Evolutionary conservation across 2,888 invertebrate species (phyloP).

Genomic region (Scrobipalpa costella): DNA sequence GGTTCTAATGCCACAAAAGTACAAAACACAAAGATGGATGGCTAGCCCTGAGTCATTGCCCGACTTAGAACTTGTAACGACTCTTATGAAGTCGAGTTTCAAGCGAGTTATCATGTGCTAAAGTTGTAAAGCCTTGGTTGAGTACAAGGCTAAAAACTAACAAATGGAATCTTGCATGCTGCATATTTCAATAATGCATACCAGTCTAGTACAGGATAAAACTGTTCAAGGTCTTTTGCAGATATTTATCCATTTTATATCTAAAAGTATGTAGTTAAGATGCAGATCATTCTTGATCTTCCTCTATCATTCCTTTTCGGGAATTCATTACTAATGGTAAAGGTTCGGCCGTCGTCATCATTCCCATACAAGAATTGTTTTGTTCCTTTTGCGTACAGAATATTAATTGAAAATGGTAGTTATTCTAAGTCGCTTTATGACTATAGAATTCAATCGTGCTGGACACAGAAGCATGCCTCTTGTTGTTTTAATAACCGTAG

Average conservation of each 20-base stretch:
- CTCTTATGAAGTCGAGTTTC: neutral
- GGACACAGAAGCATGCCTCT: too few species aligned
- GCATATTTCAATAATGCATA: slow-evolving; percentile 1
- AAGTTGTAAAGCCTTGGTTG: neutral
- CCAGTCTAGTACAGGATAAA: neutral
- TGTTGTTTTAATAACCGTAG: too few species aligned
- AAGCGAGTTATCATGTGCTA: neutral
- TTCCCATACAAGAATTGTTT: neutral
- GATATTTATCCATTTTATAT: neutral
- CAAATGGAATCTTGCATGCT: neutral
- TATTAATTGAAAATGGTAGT: neutral
- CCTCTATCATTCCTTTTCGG: neutral
- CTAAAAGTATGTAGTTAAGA: neutral
- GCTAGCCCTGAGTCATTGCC: slow-evolving; percentile 5
- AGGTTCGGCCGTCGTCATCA: neutral
- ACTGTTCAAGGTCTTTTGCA: neutral
- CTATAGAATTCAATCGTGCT: too few species aligned
- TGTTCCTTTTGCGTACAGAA: neutral
- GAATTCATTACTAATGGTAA: neutral
- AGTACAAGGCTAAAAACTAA: neutral
- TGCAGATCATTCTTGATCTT: neutral
- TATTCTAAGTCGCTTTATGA: too few species aligned
- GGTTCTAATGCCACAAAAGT: slow-evolving; percentile 1
- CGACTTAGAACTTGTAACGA: slow-evolving; percentile 3
- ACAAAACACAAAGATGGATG: neutral